These are phyloP conservation scores for Poecilia gillii DNA, from an alignment of 2,797 vertebrate genomes.

Conservation along the genomic window DNA sequence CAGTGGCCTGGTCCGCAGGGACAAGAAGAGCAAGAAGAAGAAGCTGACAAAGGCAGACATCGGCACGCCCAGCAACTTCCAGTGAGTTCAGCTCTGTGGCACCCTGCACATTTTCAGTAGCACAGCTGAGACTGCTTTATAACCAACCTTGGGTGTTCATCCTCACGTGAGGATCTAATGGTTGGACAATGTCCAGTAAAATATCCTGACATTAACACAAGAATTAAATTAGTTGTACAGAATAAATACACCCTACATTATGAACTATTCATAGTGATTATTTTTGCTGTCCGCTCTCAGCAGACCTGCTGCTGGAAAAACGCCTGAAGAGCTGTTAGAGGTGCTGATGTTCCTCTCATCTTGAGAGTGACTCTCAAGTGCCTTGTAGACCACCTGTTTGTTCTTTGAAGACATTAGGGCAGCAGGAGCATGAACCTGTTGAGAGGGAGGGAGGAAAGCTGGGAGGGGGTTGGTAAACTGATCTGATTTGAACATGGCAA, in stretches of 20 bases:
- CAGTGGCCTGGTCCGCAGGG: constrained; percentile 89
- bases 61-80: constrained; percentile 84
- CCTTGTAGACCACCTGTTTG: no score
- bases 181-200: background rate
- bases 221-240: background rate
- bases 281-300: background rate
- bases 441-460: no score
- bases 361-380: no score
- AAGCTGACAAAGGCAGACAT: constrained; percentile 96
- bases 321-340: no score
- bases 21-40: constrained; percentile 97
- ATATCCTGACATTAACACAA: background rate
- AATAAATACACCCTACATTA: background rate
- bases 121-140: background rate
- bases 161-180: background rate
- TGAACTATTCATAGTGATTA: background rate
- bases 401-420: no score
- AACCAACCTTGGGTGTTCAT: background rate
- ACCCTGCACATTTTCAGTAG: background rate
- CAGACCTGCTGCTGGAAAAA: no score
- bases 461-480: no score
- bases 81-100: constrained; percentile 70
- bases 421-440: no score
- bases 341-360: no score
- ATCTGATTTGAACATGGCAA: no score